A percentile compares a stretch with the other conserved stretches of the same genome.
Evolutionary conservation across 92 coral and sea anemone genomes (phyloP).

Genomic region (Montipora capitata): DNA sequence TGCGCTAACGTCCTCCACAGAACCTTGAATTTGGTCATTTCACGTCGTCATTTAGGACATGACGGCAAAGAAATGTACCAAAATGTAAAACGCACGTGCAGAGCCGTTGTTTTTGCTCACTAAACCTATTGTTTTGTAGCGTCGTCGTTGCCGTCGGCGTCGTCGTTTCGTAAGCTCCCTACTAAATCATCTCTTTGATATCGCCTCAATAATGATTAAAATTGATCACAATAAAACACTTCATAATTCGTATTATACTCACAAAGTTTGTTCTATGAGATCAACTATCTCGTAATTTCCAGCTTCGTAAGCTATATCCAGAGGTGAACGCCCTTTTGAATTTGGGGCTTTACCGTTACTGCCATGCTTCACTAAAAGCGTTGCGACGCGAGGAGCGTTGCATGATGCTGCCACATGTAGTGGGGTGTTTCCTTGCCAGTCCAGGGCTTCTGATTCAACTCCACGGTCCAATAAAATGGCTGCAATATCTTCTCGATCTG

Average conservation of each 20-base stretch:
- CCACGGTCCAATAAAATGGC: slow-evolving; percentile 76
- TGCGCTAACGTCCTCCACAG: too few species aligned
- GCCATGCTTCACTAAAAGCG: slow-evolving; percentile 65
- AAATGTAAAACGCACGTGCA: too few species aligned
- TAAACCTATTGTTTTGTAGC: too few species aligned
- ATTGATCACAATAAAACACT: neutral
- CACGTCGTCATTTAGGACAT: too few species aligned
- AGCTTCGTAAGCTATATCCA: slow-evolving; percentile 74
- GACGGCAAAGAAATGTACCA: too few species aligned
- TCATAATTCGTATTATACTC: neutral
- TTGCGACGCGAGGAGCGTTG: slow-evolving; percentile 66
- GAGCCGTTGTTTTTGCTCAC: too few species aligned
- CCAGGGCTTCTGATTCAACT: slow-evolving; percentile 65
- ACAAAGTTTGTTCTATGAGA: slow-evolving; percentile 16
- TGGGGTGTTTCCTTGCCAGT: slow-evolving; percentile 73
- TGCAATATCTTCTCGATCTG: slow-evolving; percentile 88
- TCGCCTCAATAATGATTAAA: too few species aligned
- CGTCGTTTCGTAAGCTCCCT: too few species aligned
- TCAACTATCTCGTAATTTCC: slow-evolving; percentile 29
- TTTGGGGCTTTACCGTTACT: slow-evolving; percentile 74
- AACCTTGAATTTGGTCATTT: too few species aligned
- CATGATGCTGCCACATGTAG: slow-evolving; percentile 81
- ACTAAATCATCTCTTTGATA: too few species aligned
- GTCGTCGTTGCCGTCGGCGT: too few species aligned
- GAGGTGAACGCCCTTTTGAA: slow-evolving; percentile 64